Conservation (phyloP, 2,888 invertebrate species). For the Chrysotoxum bicinctum region DNA sequence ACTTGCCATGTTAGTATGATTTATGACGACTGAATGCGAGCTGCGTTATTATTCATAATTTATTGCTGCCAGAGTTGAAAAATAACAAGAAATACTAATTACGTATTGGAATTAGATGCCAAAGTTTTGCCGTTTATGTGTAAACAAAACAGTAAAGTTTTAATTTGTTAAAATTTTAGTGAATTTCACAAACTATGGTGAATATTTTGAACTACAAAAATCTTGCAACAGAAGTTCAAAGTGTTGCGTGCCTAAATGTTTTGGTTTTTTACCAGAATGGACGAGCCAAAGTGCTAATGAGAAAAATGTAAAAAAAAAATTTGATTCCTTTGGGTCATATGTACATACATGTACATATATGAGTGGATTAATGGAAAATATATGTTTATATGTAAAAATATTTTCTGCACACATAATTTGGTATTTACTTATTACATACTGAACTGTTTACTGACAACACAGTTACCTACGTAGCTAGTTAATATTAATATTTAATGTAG, state of each 20-base stretch:
- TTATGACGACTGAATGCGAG: conserved; percentile 55
- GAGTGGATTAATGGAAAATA: too few species aligned
- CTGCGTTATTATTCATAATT: conserved; percentile 58
- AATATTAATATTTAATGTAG: too few species aligned
- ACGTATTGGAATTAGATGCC: conserved; percentile 37
- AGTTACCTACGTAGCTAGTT: too few species aligned
- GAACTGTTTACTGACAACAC: too few species aligned
- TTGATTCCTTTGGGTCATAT: too few species aligned
- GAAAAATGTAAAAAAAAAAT: neutral
- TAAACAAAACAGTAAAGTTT: neutral
- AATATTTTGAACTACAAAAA: neutral
- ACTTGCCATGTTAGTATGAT: conserved; percentile 65
- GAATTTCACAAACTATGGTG: neutral
- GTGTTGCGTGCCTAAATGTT: neutral
- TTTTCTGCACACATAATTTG: too few species aligned
- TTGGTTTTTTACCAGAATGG: neutral
- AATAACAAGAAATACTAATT: conserved; percentile 51
- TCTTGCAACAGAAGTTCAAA: neutral
- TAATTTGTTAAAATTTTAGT: neutral
- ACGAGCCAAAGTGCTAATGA: neutral
- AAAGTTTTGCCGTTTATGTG: conserved; percentile 35
- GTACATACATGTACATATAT: too few species aligned
- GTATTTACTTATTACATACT: too few species aligned
- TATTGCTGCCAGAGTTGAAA: conserved; percentile 45
- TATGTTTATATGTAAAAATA: too few species aligned